Conservation (phyloP, 92 coral and sea anemone genomes). For the Galaxea fascicularis region DNA sequence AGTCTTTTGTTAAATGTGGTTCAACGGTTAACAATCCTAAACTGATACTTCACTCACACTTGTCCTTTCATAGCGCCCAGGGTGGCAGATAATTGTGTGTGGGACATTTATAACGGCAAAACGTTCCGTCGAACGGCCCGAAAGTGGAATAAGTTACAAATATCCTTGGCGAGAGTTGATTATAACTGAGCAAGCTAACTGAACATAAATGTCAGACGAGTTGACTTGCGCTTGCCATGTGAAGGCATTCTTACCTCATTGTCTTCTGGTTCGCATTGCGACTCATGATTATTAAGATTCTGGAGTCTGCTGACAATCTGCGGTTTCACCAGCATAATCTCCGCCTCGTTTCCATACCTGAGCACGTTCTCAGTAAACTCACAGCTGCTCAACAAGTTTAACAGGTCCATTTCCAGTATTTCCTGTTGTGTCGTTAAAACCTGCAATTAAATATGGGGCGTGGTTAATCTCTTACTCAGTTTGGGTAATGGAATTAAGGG, state of each 20-base stretch:
- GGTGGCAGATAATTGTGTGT: no score
- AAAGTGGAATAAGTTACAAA: no score
- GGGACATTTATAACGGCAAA: no score
- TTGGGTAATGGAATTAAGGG: no score
- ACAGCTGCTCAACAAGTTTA: constrained; percentile 84
- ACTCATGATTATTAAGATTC: constrained; percentile 81
- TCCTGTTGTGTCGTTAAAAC: constrained; percentile 83
- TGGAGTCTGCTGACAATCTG: constrained; percentile 95
- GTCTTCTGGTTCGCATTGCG: constrained; percentile 91
- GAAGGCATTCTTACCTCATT: constrained; percentile 55
- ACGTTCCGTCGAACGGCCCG: no score
- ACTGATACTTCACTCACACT: no score
- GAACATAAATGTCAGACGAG: no score
- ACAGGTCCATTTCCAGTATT: constrained; percentile 81
- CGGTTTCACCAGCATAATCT: constrained; percentile 93
- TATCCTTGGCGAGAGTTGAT: no score
- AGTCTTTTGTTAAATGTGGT: no score
- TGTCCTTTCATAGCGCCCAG: no score
- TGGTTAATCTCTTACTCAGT: not conserved
- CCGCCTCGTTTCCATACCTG: constrained; percentile 94
- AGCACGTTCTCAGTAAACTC: constrained; percentile 92
- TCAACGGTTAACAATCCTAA: no score
- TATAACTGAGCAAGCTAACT: no score
- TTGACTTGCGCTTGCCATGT: not conserved
- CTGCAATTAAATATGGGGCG: constrained; percentile 23